phyloP scores from a whole-genome alignment of 2,888 invertebrate species.

The Synergus gifuensis region DNA sequence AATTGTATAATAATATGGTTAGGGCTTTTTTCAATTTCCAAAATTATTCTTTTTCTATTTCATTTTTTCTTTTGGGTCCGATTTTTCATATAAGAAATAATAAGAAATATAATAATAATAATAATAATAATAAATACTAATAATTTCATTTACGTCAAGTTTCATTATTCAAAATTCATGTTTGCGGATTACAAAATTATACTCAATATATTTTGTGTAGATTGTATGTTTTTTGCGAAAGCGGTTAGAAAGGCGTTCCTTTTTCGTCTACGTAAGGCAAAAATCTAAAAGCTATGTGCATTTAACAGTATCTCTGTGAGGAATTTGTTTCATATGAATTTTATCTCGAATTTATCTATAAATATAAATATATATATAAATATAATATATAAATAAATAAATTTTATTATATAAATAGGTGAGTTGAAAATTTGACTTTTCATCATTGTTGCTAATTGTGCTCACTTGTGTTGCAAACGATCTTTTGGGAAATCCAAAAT shows the following conservation, averaged over 20 bases:
- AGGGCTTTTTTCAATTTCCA: too few species aligned
- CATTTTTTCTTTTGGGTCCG: not conserved
- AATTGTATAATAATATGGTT: too few species aligned
- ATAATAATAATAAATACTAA: not conserved
- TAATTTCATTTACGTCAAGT: not conserved
- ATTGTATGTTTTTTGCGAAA: constrained; percentile 4
- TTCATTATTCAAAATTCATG: not conserved
- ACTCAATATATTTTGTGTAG: not conserved
- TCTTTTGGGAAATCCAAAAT: too few species aligned
- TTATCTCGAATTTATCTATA: too few species aligned
- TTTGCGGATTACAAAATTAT: not conserved
- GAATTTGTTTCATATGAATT: not conserved
- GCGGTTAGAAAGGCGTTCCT: not conserved
- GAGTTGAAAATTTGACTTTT: not conserved
- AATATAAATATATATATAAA: too few species aligned
- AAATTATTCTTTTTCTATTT: too few species aligned
- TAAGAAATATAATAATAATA: too few species aligned
- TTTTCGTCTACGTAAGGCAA: constrained; percentile 5
- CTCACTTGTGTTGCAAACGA: too few species aligned
- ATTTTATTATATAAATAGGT: too few species aligned
- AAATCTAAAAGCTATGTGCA: not conserved
- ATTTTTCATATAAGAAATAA: not conserved
- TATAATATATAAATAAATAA: too few species aligned
- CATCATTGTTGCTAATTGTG: not conserved
- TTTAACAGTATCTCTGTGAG: not conserved